Evolutionary conservation across 2,113 vertebrate species (phyloP).

Genomic region (Irena cyanogastra): DNA sequence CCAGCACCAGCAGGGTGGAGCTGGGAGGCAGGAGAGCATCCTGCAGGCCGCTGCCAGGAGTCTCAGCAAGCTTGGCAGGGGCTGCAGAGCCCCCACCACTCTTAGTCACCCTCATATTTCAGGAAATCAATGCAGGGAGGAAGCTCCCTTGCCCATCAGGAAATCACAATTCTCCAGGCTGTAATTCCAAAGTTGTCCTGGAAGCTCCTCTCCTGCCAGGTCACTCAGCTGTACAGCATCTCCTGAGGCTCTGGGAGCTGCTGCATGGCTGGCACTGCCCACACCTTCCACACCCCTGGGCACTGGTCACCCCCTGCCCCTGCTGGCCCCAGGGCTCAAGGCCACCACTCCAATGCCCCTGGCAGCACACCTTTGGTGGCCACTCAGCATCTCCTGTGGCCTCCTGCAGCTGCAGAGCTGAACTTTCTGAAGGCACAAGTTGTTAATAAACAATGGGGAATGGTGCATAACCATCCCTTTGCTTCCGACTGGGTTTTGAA

Average conservation of each 20-base stretch:
- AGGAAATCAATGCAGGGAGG: neutral
- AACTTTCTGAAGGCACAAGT: neutral
- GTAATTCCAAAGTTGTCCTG: neutral
- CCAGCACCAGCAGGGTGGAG: neutral
- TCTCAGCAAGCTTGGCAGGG: neutral
- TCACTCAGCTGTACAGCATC: fast-evolving
- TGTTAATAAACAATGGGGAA: neutral
- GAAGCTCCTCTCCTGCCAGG: neutral
- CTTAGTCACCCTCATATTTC: neutral
- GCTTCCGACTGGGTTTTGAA: neutral
- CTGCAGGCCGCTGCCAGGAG: neutral
- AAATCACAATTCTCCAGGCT: neutral
- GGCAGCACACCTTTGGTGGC: neutral
- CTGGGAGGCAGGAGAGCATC: neutral
- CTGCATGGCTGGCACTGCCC: neutral
- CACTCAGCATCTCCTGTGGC: neutral
- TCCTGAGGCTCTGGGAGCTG: neutral
- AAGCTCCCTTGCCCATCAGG: neutral
- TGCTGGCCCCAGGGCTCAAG: neutral
- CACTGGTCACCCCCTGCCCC: no score
- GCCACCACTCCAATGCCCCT: neutral
- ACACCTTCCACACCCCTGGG: neutral
- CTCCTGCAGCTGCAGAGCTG: neutral
- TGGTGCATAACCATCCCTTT: neutral
- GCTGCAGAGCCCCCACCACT: neutral